Conservation (phyloP, 2,888 invertebrate species). For the Cordilura impudica region DNA sequence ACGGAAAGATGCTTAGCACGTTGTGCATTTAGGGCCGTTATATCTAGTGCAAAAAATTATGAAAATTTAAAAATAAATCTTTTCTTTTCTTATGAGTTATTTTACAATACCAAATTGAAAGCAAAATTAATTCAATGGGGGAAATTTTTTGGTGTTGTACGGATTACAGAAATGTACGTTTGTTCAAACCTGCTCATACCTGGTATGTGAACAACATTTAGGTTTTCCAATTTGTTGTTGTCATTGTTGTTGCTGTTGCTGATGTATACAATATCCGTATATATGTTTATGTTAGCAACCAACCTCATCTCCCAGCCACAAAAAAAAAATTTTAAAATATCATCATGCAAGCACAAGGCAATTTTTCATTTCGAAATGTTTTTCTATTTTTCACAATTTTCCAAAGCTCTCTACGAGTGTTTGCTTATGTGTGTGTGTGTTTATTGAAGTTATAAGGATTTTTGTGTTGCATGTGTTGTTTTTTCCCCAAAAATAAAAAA, state of each 20-base stretch:
- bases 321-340: constrained; percentile 37
- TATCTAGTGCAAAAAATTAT: too few species aligned
- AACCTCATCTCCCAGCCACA: not conserved
- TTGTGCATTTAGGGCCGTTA: too few species aligned
- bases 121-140: too few species aligned
- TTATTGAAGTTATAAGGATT: constrained; percentile 1
- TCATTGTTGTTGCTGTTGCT: not conserved
- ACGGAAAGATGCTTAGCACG: too few species aligned
- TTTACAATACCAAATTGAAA: too few species aligned
- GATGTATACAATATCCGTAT: not conserved
- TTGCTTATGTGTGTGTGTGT: constrained; percentile 23
- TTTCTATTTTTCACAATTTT: constrained; percentile 47
- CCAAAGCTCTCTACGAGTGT: constrained; percentile 2
- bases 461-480: constrained; percentile 32
- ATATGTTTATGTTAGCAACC: constrained; percentile 19
- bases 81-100: too few species aligned
- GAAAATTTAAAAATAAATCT: too few species aligned
- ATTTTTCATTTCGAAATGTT: constrained; percentile 58
- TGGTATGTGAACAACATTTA: not conserved
- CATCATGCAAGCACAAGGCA: constrained; percentile 58
- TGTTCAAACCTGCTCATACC: not conserved
- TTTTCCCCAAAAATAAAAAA: constrained; percentile 12
- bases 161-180: not conserved
- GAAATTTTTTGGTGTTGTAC: too few species aligned
- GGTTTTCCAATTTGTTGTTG: constrained; percentile 13